Base-by-base conservation (phyloP, 2,797 vertebrate genomes). In the Microchirus variegatus region DNA sequence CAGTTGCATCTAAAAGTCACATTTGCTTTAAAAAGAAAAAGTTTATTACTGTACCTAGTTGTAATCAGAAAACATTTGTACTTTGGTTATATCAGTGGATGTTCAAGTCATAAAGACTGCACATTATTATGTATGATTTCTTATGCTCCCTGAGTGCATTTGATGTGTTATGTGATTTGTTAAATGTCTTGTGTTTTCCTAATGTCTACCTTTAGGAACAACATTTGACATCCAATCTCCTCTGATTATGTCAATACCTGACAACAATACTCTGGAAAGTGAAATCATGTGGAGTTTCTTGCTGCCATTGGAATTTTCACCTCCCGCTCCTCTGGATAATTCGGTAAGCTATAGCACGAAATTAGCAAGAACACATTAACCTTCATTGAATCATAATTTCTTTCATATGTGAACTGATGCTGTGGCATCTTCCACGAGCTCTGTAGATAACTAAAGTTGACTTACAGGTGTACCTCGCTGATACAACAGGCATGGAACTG, bases 221-320 rank as follows among this genome's bases (percentile, higher is more conserved):
- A 12, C 0, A 17, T 90, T 94, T 13, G 16, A 80, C 12, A 93
- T 93, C 91, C 91, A 91, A 2, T 14, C 77, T 35, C 94, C 92
- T 0, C 85, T 93, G 16, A 0, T 91, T 12, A 19, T 89, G 5
- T 88, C 85, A 59, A 49, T 82, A 0, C 16, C 61, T 13, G 13
- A 71, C 0, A 56, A n/a, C 15, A 35, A 0, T 1, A 55, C 82
- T 26, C 85, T 45, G 69, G 0, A 75, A 31, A 18, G 0, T 0
- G n/a, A 26, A 0, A 17, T 10, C 4, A 82, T 63, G 1, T 52
- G 93, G 64, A 91, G 88, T 66, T 93, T 94, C 74, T 46, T 94
- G 77, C 77, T 94, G 53, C 92, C 93, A 2, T 19, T 69, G 7
- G 59, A 70, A 15, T 1, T 1, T 1, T 54, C 63, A 3, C 81